A percentile compares a stretch with the other conserved stretches of the same genome.
phyloP scores from a whole-genome alignment of 1,140 invertebrate species.

The Musca domestica region DNA sequence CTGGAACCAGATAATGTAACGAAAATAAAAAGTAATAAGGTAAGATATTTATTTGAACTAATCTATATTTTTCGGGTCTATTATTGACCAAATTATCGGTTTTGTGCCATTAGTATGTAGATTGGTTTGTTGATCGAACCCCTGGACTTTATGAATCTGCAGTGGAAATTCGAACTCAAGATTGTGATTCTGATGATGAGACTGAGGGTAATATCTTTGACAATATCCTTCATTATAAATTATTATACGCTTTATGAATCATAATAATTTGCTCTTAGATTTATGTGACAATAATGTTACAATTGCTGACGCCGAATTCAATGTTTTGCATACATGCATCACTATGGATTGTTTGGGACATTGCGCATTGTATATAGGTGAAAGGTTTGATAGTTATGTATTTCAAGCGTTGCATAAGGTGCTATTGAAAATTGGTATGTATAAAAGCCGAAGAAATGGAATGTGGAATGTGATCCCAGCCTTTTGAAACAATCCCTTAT shows the following conservation, averaged over 20 bases:
- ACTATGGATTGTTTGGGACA: constrained; percentile 43
- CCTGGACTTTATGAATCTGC: constrained; percentile 51
- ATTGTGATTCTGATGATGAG: constrained; percentile 48
- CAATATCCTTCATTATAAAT: neutral
- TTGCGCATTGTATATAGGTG: constrained; percentile 39
- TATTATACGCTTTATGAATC: neutral
- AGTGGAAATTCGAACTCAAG: constrained; percentile 44
- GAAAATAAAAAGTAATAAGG: constrained; percentile 38
- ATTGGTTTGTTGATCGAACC: constrained; percentile 48
- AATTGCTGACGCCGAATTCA: constrained; percentile 45
- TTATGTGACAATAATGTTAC: constrained; percentile 27
- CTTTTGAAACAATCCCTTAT: too few species aligned
- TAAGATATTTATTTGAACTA: too few species aligned
- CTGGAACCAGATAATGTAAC: constrained; percentile 38
- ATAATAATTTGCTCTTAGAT: neutral
- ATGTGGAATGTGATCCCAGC: too few species aligned
- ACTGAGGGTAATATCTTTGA: constrained; percentile 23
- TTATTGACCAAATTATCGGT: too few species aligned
- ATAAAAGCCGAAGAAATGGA: too few species aligned
- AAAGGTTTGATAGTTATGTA: constrained; percentile 39
- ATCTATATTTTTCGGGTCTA: too few species aligned
- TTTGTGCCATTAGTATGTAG: constrained; percentile 32
- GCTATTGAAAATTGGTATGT: constrained; percentile 37
- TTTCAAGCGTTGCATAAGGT: constrained; percentile 44
- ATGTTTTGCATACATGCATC: constrained; percentile 48